Conservation (phyloP, 2,113 vertebrate species). For the Platichthys flesus region DNA sequence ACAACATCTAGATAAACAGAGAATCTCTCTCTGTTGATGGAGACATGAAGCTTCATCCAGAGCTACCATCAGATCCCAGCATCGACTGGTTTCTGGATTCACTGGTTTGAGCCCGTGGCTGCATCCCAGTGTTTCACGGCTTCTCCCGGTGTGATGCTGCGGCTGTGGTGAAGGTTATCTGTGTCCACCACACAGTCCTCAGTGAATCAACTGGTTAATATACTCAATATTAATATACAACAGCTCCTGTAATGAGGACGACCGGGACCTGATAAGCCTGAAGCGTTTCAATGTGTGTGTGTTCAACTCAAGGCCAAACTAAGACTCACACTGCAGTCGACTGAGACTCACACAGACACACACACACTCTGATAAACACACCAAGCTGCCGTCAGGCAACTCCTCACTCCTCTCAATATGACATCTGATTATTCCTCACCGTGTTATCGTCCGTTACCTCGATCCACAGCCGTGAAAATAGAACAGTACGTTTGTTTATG, state of each 20-base stretch:
- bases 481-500: too few species aligned
- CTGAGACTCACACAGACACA: neutral
- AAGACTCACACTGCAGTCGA: neutral
- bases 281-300: constrained; percentile 9
- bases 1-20: too few species aligned
- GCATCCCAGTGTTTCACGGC: neutral
- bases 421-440: too few species aligned
- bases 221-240: too few species aligned
- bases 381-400: too few species aligned
- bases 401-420: too few species aligned
- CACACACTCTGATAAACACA: neutral
- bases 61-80: neutral
- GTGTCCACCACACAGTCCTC: neutral
- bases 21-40: too few species aligned
- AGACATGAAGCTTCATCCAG: too few species aligned
- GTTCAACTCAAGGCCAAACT: constrained; percentile 35
- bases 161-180: constrained; percentile 41
- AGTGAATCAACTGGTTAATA: too few species aligned
- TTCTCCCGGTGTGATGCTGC: neutral
- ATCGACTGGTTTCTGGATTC: neutral
- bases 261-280: constrained; percentile 19
- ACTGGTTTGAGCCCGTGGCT: neutral
- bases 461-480: too few species aligned
- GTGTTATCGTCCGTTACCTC: too few species aligned
- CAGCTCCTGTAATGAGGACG: constrained; percentile 39